Percentiles rank a stretch among this genome's conserved stretches.
These are phyloP conservation scores for Drosophila kanapiae DNA, from an alignment of 1,140 invertebrate genomes.

Conservation along the genomic window DNA sequence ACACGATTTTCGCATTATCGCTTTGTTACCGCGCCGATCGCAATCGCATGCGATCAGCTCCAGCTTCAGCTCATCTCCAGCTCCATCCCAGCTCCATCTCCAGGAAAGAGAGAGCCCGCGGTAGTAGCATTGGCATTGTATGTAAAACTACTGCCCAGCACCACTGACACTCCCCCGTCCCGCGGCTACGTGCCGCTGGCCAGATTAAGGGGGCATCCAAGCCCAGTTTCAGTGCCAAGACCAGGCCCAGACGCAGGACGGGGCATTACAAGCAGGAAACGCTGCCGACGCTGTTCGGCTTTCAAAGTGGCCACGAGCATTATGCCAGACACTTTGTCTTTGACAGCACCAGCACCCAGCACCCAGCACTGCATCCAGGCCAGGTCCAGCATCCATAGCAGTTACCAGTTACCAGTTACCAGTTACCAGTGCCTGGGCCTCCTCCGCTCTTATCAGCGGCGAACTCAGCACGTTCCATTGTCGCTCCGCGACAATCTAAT, in stretches of 20 bases:
- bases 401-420: constrained; percentile 4
- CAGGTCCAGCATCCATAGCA: constrained; percentile 3
- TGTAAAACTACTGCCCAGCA: constrained; percentile 77
- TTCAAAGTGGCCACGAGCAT: constrained; percentile 76
- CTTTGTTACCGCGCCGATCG: constrained; percentile 84
- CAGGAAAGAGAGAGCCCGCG: background rate
- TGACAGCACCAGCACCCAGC: constrained; percentile 57
- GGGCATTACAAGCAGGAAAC: constrained; percentile 77
- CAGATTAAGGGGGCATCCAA: constrained; percentile 62
- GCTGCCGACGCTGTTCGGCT: constrained; percentile 71
- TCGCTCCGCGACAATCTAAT: constrained; percentile 72
- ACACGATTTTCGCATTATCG: constrained; percentile 85
- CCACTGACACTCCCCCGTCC: constrained; percentile 50
- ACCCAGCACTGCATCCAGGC: constrained; percentile 4
- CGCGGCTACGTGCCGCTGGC: constrained; percentile 66
- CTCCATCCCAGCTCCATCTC: background rate
- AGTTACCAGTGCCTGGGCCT: constrained; percentile 8
- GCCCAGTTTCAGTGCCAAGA: background rate
- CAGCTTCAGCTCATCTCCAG: background rate
- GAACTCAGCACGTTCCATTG: constrained; percentile 80
- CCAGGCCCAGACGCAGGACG: background rate
- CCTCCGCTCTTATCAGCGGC: constrained; percentile 67
- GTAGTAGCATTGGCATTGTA: constrained; percentile 73
- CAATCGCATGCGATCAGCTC: constrained; percentile 79
- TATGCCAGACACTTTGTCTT: constrained; percentile 82